phyloP scores from a whole-genome alignment of 2,113 vertebrate genomes.

The Siniperca chuatsi region DNA sequence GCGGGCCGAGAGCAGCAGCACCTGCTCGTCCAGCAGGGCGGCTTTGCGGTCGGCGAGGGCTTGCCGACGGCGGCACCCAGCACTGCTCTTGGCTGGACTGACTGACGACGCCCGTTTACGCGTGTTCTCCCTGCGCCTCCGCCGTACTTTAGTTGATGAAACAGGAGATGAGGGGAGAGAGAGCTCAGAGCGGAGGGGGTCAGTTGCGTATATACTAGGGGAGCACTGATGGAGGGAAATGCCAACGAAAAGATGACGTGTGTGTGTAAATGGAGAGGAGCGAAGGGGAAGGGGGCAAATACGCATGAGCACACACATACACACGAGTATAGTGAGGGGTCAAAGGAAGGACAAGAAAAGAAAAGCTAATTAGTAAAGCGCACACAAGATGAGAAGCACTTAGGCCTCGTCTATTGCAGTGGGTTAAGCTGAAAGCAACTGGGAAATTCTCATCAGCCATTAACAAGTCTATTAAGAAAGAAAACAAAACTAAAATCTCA shows the following conservation, averaged over 20 bases:
- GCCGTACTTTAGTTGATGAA: conserved; percentile 88
- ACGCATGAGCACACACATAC: conserved; percentile 75
- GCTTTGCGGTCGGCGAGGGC: conserved; percentile 85
- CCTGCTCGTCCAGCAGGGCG: conserved; percentile 86
- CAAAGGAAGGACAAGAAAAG: conserved; percentile 93
- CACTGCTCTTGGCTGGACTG: conserved; percentile 76
- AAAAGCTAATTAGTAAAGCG: conserved; percentile 95
- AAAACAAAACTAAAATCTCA: conserved; percentile 43
- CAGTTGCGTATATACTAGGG: conserved; percentile 83
- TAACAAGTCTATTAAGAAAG: conserved; percentile 28
- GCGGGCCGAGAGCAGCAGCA: conserved; percentile 85
- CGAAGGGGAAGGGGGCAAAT: conserved; percentile 60
- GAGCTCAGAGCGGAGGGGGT: conserved; percentile 84
- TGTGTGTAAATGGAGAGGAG: conserved; percentile 52
- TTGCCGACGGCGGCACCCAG: conserved; percentile 75
- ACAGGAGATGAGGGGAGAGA: conserved; percentile 85
- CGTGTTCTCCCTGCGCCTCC: conserved; percentile 90
- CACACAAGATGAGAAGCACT: conserved; percentile 76
- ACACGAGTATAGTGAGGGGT: conserved; percentile 89
- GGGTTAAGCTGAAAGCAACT: conserved; percentile 75
- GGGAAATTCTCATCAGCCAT: conserved; percentile 61
- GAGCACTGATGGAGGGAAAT: conserved; percentile 80
- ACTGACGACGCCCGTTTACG: conserved; percentile 78
- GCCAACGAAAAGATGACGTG: conserved; percentile 68
- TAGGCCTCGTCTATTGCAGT: conserved; percentile 64